Evolutionary conservation across 2,888 invertebrate species (phyloP).

Genomic region (Mythimna lalbum): DNA sequence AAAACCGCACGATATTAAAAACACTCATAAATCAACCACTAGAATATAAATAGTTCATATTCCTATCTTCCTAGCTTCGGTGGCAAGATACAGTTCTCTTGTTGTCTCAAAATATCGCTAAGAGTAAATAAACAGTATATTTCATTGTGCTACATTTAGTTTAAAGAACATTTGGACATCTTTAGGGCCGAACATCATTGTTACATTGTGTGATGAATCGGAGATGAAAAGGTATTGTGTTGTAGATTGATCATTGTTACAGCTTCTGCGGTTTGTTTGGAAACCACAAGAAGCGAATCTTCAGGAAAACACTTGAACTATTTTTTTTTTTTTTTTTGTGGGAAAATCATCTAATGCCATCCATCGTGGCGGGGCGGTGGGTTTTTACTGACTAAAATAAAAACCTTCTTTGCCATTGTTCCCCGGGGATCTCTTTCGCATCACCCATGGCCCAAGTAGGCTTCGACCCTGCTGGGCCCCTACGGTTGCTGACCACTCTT

Average conservation of each 20-base stretch:
- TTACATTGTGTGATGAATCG: not conserved
- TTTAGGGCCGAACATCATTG: not conserved
- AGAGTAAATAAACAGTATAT: not conserved
- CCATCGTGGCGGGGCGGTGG: no score
- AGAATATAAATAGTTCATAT: no score
- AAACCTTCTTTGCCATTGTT: no score
- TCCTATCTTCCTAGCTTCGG: not conserved
- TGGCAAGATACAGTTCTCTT: not conserved
- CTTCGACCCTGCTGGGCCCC: no score
- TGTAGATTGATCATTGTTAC: conserved; percentile 24
- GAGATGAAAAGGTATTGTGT: conserved; percentile 20
- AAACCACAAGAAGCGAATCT: conserved; percentile 4
- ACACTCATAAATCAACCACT: no score
- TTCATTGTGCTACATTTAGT: not conserved
- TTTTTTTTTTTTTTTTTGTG: no score
- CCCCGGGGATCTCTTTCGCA: no score
- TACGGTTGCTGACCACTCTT: no score
- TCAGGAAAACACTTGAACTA: conserved; percentile 1
- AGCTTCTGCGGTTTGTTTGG: not conserved
- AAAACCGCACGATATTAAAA: no score
- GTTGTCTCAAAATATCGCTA: not conserved
- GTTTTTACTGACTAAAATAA: no score
- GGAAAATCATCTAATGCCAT: no score
- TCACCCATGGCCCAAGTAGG: no score
- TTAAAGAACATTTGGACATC: conserved; percentile 14